Conservation (phyloP, 2,797 vertebrate species). For the Sternotherus odoratus region DNA sequence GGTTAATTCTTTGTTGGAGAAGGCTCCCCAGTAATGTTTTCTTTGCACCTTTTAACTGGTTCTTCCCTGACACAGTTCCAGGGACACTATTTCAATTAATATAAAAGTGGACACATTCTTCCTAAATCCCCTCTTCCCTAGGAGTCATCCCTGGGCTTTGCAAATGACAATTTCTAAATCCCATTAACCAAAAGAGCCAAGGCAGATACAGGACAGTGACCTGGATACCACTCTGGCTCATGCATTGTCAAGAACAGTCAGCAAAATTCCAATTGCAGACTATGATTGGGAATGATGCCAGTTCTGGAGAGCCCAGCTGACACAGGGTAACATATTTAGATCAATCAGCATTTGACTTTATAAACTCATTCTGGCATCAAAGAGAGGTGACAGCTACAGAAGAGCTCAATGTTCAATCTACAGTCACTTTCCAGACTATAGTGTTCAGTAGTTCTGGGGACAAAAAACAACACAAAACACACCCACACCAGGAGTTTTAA, state of each 20-base stretch:
- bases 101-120: not conserved
- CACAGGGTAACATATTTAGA: accelerated
- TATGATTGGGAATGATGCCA: not conserved
- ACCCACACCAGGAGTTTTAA: not conserved
- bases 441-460: accelerated
- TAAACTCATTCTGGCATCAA: not conserved
- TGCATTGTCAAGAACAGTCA: not conserved
- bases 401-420: not conserved
- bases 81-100: not conserved
- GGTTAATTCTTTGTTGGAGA: not conserved
- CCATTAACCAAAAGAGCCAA: not conserved
- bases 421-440: not conserved
- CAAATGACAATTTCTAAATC: not conserved
- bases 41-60: not conserved
- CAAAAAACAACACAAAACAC: not conserved
- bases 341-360: not conserved
- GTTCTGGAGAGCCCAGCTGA: not conserved
- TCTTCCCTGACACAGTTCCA: not conserved
- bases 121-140: not conserved
- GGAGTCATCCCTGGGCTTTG: not conserved
- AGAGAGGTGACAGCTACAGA: not conserved
- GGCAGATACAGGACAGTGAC: not conserved
- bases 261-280: not conserved
- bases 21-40: no score
- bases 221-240: not conserved